Evolutionary conservation across 2,888 invertebrate species (phyloP).

Genomic region (Achlya flavicornis): DNA sequence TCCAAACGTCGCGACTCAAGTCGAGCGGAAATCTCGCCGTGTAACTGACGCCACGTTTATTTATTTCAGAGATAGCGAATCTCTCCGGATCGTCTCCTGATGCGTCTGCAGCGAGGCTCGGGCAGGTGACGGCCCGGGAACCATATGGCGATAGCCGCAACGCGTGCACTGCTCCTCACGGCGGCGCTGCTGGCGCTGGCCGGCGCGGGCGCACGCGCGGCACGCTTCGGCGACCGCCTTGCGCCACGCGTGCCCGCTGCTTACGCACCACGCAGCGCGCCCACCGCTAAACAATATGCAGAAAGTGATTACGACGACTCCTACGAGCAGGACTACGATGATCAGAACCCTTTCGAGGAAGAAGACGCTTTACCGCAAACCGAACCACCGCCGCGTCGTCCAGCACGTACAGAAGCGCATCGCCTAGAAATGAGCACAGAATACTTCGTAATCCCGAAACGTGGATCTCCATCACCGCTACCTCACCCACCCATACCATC

Average conservation of each 20-base stretch:
- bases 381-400: conserved; percentile 61
- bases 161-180: conserved; percentile 63
- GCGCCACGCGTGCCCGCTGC: conserved; percentile 72
- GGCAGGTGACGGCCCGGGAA: conserved; percentile 72
- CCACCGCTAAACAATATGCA: conserved; percentile 50
- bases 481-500: conserved; percentile 33
- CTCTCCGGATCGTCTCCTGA: conserved; percentile 59
- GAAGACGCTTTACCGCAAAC: conserved; percentile 49
- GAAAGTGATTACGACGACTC: conserved; percentile 64
- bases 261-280: conserved; percentile 67
- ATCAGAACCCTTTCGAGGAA: conserved; percentile 53
- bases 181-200: conserved; percentile 64
- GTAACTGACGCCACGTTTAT: conserved; percentile 51
- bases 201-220: conserved; percentile 53
- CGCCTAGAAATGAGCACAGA: conserved; percentile 93
- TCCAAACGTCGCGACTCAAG: conserved; percentile 51
- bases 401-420: conserved; percentile 75
- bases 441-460: conserved; percentile 90
- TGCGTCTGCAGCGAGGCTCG: conserved; percentile 60
- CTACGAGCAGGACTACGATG: conserved; percentile 68
- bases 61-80: conserved; percentile 63
- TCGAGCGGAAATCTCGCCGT: conserved; percentile 40
- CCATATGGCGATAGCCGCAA: conserved; percentile 68
- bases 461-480: conserved; percentile 57
- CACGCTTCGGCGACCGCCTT: conserved; percentile 73